Evolutionary conservation across 2,797 vertebrate species (phyloP).

Genomic region (Loris lydekkerianus): DNA sequence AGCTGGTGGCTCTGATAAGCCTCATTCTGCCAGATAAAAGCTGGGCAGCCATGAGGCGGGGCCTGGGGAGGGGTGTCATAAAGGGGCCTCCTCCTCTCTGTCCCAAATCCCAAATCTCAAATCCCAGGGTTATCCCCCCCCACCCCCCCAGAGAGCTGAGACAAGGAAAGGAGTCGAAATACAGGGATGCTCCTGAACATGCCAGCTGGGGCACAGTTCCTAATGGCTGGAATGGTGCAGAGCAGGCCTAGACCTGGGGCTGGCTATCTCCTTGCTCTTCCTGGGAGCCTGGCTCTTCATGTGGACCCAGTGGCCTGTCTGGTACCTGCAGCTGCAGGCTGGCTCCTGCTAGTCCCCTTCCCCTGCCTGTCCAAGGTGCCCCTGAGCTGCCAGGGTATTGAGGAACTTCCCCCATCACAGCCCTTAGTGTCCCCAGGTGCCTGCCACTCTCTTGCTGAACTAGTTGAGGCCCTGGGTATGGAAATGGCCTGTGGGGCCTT

Average conservation of each 20-base stretch:
- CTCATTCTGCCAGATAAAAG: constrained; percentile 86
- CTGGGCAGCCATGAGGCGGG: constrained; percentile 81
- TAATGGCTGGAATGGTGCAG: background rate
- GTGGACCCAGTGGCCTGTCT: background rate
- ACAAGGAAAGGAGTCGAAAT: background rate
- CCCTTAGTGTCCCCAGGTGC: background rate
- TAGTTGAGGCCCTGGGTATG: background rate
- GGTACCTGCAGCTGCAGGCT: background rate
- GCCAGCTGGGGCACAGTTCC: background rate
- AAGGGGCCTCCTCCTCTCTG: constrained; percentile 71
- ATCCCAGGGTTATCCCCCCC: constrained; percentile 10
- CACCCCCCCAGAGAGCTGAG: background rate
- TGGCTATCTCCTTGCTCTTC: background rate
- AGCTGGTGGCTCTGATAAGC: constrained; percentile 88
- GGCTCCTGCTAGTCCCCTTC: background rate
- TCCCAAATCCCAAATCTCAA: constrained; percentile 25
- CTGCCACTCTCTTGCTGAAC: background rate
- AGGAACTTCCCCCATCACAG: background rate
- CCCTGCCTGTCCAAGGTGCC: background rate
- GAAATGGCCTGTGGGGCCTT: background rate
- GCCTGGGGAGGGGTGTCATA: constrained; percentile 69
- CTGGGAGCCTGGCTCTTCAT: background rate
- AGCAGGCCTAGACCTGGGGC: background rate
- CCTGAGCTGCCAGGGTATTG: background rate
- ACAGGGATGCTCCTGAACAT: background rate